Conservation (phyloP, 2,888 invertebrate genomes). For the Athalia rosae region DNA sequence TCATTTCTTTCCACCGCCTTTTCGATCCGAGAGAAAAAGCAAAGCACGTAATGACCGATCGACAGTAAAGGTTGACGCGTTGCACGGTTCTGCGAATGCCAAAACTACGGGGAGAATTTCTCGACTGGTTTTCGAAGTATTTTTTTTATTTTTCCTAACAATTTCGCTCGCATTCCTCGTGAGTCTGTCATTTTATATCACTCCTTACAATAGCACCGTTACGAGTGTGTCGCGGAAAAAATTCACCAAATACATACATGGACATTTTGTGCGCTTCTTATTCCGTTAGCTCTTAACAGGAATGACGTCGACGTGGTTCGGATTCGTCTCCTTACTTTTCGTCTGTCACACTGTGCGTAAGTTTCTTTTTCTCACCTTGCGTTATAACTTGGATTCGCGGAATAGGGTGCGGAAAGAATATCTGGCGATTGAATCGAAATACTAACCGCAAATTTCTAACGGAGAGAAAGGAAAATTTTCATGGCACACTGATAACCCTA, state of each 20-base stretch:
- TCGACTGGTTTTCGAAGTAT: slow-evolving; percentile 16
- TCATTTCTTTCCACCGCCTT: not conserved
- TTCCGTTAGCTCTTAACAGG: not conserved
- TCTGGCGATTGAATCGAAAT: no score
- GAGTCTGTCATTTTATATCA: slow-evolving; percentile 21
- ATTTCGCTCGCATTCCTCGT: slow-evolving; percentile 17
- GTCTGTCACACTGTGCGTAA: slow-evolving; percentile 31
- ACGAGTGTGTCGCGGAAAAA: slow-evolving; percentile 3
- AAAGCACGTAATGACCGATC: slow-evolving; percentile 1
- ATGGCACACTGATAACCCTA: no score
- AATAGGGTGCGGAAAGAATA: no score
- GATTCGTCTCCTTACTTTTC: slow-evolving; percentile 7
- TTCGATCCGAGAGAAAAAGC: not conserved
- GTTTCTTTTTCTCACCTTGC: not conserved
- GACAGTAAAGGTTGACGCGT: slow-evolving; percentile 12
- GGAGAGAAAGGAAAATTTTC: no score
- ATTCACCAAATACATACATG: not conserved
- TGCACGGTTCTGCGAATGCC: not conserved
- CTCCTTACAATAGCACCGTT: not conserved
- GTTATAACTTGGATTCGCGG: not conserved
- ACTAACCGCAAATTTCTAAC: no score
- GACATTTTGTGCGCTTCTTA: no score
- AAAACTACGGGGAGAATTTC: slow-evolving; percentile 17
- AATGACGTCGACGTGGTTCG: slow-evolving; percentile 10
- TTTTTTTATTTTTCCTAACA: not conserved